A percentile compares a stretch with the other conserved stretches of the same genome.
phyloP scores from a whole-genome alignment of 2,888 invertebrate species.

The Ormyrus labotus region DNA sequence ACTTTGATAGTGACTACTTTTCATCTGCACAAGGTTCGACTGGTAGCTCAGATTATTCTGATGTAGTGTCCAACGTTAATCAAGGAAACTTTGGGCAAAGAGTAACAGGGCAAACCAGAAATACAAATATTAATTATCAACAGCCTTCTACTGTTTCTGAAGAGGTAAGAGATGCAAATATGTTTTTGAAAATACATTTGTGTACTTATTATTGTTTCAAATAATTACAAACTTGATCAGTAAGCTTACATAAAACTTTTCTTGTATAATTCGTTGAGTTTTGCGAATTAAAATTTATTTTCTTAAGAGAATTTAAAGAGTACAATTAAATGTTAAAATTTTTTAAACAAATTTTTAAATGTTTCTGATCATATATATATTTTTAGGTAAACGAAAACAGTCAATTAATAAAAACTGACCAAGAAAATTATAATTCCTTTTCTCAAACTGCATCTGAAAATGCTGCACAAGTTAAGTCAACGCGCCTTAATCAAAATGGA shows the following conservation, averaged over 20 bases:
- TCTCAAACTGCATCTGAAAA: constrained; percentile 6
- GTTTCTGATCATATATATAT: background rate
- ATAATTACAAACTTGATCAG: no score
- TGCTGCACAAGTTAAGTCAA: background rate
- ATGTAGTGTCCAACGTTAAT: constrained; percentile 55
- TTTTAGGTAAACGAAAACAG: constrained; percentile 51
- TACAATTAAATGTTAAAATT: background rate
- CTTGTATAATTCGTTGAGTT: no score
- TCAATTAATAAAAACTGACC: constrained; percentile 31
- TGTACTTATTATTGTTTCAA: no score
- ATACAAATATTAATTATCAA: constrained; percentile 33
- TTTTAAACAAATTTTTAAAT: background rate
- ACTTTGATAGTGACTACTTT: constrained; percentile 60
- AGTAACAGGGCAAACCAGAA: constrained; percentile 53
- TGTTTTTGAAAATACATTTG: no score
- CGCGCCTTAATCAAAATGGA: constrained; percentile 9
- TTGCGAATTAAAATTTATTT: no score
- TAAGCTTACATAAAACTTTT: no score
- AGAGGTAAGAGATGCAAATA: constrained; percentile 13
- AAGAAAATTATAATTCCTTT: constrained; percentile 31
- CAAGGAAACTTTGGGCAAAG: constrained; percentile 62
- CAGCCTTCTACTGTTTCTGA: constrained; percentile 20
- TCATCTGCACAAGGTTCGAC: constrained; percentile 53
- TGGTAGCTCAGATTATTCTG: constrained; percentile 55
- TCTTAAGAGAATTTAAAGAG: background rate